phyloP scores from a whole-genome alignment of 1,140 invertebrate genomes.

The Hylaeus anthracinus region DNA sequence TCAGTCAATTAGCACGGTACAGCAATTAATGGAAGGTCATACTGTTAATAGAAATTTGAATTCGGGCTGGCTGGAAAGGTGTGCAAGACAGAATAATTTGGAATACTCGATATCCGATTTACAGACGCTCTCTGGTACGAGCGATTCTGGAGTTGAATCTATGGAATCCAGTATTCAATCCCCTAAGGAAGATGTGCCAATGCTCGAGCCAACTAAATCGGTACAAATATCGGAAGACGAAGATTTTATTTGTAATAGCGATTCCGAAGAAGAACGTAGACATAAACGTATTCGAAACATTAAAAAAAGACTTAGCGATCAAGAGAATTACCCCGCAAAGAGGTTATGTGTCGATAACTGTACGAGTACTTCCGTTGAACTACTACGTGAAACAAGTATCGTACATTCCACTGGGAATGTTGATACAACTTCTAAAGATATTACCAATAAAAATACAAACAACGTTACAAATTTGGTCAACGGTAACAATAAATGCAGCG shows the following conservation, averaged over 20 bases:
- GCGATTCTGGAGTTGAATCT: slow-evolving; percentile 71
- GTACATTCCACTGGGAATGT: background rate
- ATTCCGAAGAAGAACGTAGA: slow-evolving; percentile 82
- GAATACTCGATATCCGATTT: slow-evolving; percentile 29
- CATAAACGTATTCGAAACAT: slow-evolving; percentile 75
- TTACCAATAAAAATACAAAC: background rate
- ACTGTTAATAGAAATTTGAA: slow-evolving; percentile 78
- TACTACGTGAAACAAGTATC: background rate
- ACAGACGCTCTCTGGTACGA: slow-evolving; percentile 63
- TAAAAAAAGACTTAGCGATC: slow-evolving; percentile 58
- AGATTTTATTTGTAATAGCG: slow-evolving; percentile 86
- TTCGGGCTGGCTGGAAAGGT: slow-evolving; percentile 82
- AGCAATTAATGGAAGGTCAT: slow-evolving; percentile 67
- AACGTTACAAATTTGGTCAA: background rate
- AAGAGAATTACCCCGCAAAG: slow-evolving; percentile 49
- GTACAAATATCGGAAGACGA: slow-evolving; percentile 70
- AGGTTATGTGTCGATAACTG: slow-evolving; percentile 40
- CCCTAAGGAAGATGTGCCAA: slow-evolving; percentile 37
- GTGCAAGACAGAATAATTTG: slow-evolving; percentile 61
- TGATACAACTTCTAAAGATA: background rate
- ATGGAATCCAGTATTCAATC: slow-evolving; percentile 61
- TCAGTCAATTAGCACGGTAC: slow-evolving; percentile 76
- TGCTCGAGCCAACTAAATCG: background rate
- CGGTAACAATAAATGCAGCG: background rate
- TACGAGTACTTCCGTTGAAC: background rate